Conservation (phyloP, 2,797 vertebrate species). For the Microctenopoma steveboyesi region DNA sequence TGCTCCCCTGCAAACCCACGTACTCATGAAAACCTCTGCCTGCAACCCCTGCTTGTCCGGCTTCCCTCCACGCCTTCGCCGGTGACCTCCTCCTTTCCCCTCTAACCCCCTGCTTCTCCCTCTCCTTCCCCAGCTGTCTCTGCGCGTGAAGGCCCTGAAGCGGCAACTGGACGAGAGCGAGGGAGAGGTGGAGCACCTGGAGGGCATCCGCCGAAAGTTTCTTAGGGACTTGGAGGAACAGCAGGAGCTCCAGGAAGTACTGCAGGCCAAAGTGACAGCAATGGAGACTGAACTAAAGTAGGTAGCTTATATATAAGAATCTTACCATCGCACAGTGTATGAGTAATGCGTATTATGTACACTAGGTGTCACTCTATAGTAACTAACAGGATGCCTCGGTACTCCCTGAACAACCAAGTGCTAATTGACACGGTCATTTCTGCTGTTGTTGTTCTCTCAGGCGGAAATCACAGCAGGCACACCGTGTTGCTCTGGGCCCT, state of each 20-base stretch:
- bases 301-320: neutral
- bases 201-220: constrained; percentile 88
- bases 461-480: constrained; percentile 83
- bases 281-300: constrained; percentile 91
- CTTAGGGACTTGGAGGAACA: constrained; percentile 93
- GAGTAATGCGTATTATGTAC: constrained; percentile 22
- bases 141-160: constrained; percentile 94
- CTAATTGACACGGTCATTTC: constrained; percentile 1
- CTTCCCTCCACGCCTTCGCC: constrained; percentile 10
- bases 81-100: constrained; percentile 54
- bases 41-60: neutral
- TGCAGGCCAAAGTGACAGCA: constrained; percentile 85
- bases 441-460: constrained; percentile 40
- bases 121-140: constrained; percentile 82
- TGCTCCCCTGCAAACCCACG: constrained; percentile 1
- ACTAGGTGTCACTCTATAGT: constrained; percentile 65
- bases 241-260: constrained; percentile 89
- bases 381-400: constrained; percentile 4
- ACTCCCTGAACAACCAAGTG: neutral
- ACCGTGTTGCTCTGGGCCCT: constrained; percentile 80
- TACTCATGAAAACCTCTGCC: neutral
- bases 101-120: constrained; percentile 63
- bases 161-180: constrained; percentile 94
- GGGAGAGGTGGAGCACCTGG: constrained; percentile 93
- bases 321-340: neutral